Conservation (phyloP, 1,140 invertebrate species). For the Drosophila subobscura region DNA sequence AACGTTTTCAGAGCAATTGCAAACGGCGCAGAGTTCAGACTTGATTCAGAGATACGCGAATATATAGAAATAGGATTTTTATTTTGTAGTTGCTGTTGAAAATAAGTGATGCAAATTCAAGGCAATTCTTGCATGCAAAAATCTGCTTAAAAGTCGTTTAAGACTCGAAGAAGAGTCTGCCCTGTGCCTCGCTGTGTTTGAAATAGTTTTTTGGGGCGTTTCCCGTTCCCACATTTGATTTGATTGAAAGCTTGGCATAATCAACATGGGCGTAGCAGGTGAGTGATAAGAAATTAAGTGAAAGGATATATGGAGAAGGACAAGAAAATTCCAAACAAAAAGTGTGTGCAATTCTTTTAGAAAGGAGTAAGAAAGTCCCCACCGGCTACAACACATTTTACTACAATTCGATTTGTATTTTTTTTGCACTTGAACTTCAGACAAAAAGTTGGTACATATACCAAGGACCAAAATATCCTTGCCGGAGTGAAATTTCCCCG, state of each 20-base stretch:
- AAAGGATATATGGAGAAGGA: neutral
- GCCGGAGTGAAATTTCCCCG: constrained; percentile 58
- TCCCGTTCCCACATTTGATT: constrained; percentile 20
- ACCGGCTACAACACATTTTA: neutral
- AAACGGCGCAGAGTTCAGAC: constrained; percentile 47
- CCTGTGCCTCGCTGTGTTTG: no score
- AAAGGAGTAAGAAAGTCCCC: neutral
- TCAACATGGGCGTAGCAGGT: constrained; percentile 62
- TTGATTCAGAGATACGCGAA: constrained; percentile 7
- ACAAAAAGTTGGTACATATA: constrained; percentile 63
- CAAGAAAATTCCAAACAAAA: neutral
- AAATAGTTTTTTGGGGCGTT: constrained; percentile 37
- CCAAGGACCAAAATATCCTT: constrained; percentile 38
- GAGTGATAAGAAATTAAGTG: constrained; percentile 46
- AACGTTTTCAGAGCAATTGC: constrained; percentile 44
- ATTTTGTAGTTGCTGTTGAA: neutral
- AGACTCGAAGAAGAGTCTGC: neutral
- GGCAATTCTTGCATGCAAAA: neutral
- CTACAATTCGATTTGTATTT: constrained; percentile 22
- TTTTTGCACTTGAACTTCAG: constrained; percentile 76
- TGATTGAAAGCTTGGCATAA: no score
- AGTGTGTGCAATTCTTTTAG: neutral
- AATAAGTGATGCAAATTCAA: neutral
- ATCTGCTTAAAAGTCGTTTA: neutral
- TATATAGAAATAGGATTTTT: neutral